A percentile compares a stretch with the other conserved stretches of the same genome.
Conservation (phyloP, 2,888 invertebrate species). For the Mamestra brassicae region DNA sequence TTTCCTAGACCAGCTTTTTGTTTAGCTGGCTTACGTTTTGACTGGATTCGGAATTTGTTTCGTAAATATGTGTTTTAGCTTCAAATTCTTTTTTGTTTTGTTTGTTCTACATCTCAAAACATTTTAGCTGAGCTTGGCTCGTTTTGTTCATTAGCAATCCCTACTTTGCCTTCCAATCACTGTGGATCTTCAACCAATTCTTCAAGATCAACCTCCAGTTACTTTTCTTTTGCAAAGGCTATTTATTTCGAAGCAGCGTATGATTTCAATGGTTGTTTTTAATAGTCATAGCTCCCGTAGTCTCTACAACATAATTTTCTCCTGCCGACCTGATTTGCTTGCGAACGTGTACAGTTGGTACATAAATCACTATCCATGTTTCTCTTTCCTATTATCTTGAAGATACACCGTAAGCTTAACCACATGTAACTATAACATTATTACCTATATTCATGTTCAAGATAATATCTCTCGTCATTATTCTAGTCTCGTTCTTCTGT, state of each 20-base stretch:
- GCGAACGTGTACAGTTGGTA: constrained; percentile 41
- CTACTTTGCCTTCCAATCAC: not conserved
- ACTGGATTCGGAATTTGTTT: constrained; percentile 40
- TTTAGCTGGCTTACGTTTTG: constrained; percentile 55
- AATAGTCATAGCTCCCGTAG: constrained; percentile 11
- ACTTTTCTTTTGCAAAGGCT: constrained; percentile 1
- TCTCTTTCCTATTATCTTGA: constrained; percentile 51
- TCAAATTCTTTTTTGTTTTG: not conserved
- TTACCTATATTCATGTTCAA: constrained; percentile 48
- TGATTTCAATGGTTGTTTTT: constrained; percentile 25
- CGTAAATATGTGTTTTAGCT: constrained; percentile 17
- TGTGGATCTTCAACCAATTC: not conserved
- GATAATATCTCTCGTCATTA: constrained; percentile 52
- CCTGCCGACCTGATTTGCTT: constrained; percentile 42
- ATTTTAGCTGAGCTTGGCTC: not conserved
- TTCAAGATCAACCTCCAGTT: not conserved
- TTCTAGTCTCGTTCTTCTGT: constrained; percentile 41
- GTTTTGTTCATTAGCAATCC: not conserved
- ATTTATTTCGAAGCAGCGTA: constrained; percentile 5
- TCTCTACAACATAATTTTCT: constrained; percentile 35
- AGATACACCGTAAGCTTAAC: constrained; percentile 54
- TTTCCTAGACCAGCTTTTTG: constrained; percentile 69
- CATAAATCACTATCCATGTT: constrained; percentile 51
- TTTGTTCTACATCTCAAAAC: not conserved
- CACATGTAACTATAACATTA: constrained; percentile 56